Conservation (phyloP, 2,113 vertebrate genomes). For the Ptilorrhoa leucosticta region DNA sequence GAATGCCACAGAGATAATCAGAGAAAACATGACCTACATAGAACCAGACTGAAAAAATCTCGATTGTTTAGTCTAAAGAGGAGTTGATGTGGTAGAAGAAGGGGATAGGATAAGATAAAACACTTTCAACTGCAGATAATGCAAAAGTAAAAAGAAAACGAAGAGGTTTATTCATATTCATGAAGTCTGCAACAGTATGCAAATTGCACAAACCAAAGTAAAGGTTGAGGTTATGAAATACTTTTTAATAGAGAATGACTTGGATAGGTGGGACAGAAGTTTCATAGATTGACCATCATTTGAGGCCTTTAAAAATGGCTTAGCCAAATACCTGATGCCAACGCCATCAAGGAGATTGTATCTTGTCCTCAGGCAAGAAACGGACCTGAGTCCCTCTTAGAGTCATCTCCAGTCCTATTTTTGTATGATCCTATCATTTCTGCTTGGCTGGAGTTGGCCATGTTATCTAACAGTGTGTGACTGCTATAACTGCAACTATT, state of each 20-base stretch:
- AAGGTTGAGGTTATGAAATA: not conserved
- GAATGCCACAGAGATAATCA: not conserved
- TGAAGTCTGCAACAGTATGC: not conserved
- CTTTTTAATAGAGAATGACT: not conserved
- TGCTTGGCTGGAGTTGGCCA: slow-evolving; percentile 1
- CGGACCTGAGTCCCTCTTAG: not conserved
- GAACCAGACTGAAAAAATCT: not conserved
- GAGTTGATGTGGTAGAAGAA: not conserved
- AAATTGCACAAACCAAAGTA: not conserved
- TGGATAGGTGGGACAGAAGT: not conserved
- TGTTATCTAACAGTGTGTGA: not conserved
- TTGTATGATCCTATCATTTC: slow-evolving; percentile 6
- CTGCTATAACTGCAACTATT: not conserved
- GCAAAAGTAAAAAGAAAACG: not conserved
- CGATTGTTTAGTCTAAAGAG: not conserved
- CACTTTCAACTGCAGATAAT: not conserved
- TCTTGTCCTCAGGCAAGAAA: not conserved
- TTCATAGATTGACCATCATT: not conserved
- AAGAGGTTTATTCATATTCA: not conserved
- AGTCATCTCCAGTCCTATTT: slow-evolving; percentile 19
- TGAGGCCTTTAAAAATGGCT: not conserved
- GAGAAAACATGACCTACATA: slow-evolving; percentile 5
- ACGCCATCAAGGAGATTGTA: not conserved
- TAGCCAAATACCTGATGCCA: not conserved
- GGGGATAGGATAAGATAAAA: not conserved